Evolutionary conservation across 2,888 invertebrate genomes (phyloP), one percentile per base, ranked within the genome.

Genomic region (Biston stratarius): DNA sequence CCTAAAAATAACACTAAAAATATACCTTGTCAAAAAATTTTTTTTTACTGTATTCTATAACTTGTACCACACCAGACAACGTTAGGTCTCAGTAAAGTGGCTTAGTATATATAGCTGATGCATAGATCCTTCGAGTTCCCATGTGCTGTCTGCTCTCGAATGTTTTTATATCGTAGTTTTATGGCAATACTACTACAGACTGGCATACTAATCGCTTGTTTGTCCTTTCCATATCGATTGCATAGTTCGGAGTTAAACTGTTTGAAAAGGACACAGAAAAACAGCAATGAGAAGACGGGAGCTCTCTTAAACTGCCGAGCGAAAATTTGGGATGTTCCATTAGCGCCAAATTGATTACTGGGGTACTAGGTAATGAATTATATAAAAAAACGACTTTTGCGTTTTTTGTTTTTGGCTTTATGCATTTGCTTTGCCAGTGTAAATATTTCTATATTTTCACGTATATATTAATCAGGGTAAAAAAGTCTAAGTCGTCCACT

Each of bases 81-180:
- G 59, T 55, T 71, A 68, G 76, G 74, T 70, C 76, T 61, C 67
- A 74, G 74, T 73, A 83, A 83, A 87, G 83, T 85, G 82, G 85
- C 85, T 87, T 82, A 86, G 84, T 83, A n/a, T 79, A 84, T 86
- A 87, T 86, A 83, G 84, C 75, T 78, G 78, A 71, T 80, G 83
- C 83, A 81, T 78, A 49, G 57, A 67, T 49, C 66, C 48, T 48
- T 52, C 74, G 75, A 69, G 62, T 42, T 68, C 52, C 60, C 60
- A 61, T 64, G 52, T 61, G 45, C 63, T 53, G 57, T 56, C 60
- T 56, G 51, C 55, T 57, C 47, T 42, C 44, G 40, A 64, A 68
- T 61, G 57, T 64, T 64, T 64, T 68, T 68, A 48, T 64, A 64
- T 64, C 51, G 47, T 51, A n/a, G 40, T 67, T 67, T 61, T 62